A percentile compares a stretch with the other conserved stretches of the same genome.
These are phyloP conservation scores for Nymphalis urticae DNA, from an alignment of 2,888 invertebrate genomes.

Conservation along the genomic window DNA sequence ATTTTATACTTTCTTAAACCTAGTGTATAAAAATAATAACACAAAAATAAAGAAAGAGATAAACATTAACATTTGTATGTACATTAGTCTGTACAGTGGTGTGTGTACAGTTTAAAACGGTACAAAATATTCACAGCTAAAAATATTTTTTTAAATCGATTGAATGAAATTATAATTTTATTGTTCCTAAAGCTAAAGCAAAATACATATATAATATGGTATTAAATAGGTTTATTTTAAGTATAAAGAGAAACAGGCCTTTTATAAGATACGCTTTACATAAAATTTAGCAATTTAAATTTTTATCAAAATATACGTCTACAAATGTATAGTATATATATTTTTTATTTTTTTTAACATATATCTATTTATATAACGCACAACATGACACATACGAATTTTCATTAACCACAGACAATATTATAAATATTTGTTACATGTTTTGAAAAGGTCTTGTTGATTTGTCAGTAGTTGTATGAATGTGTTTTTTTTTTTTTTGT, in stretches of 20 bases:
- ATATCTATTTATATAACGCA: constrained; percentile 2
- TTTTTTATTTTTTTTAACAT: background rate
- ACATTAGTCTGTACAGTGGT: no score
- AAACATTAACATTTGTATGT: no score
- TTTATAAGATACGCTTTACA: background rate
- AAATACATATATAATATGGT: constrained; percentile 26
- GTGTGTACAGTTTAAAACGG: no score
- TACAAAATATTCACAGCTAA: no score
- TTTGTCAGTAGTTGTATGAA: constrained; percentile 32
- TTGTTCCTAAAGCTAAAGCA: constrained; percentile 44
- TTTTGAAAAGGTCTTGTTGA: constrained; percentile 9
- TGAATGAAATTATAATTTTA: background rate
- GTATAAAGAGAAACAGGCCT: constrained; percentile 5
- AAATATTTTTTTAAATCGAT: no score
- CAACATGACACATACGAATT: constrained; percentile 4
- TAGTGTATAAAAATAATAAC: no score
- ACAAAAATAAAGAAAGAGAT: no score
- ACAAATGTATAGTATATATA: background rate
- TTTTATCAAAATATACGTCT: background rate
- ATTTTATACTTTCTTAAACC: no score
- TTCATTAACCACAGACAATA: background rate
- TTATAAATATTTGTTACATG: background rate
- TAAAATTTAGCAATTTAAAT: constrained; percentile 6
- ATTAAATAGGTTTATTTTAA: constrained; percentile 11
- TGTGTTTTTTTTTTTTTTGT: constrained; percentile 21